Conservation (phyloP, 2,113 vertebrate genomes). For the Lophotis ruficrista region DNA sequence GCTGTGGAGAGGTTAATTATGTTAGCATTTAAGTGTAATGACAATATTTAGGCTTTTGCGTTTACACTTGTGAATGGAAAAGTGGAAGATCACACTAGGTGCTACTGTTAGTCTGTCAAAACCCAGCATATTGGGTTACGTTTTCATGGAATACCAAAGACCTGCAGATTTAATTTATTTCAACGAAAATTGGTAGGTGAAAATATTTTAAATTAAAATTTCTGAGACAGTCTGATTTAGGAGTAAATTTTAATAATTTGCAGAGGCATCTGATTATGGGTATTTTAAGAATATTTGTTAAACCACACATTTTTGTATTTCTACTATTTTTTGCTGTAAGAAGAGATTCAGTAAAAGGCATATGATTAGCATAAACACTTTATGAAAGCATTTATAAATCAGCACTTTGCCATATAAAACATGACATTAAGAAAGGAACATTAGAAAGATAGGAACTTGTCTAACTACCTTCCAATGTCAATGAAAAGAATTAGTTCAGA, state of each 20-base stretch:
- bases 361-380: neutral
- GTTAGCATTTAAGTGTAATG: constrained; percentile 10
- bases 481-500: neutral
- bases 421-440: neutral
- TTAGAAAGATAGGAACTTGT: neutral
- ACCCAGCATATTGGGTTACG: neutral
- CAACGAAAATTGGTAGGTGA: neutral
- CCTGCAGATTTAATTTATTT: neutral
- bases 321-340: neutral
- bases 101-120: constrained; percentile 30
- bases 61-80: constrained; percentile 36
- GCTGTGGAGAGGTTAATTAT: neutral
- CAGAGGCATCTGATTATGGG: neutral
- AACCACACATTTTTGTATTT: neutral
- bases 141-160: neutral
- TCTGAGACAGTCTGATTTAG: neutral
- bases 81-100: constrained; percentile 31
- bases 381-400: neutral
- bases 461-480: rapidly evolving
- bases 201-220: neutral
- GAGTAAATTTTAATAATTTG: neutral
- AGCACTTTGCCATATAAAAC: neutral
- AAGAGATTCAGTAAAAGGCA: neutral
- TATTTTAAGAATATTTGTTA: neutral
- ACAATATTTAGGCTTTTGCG: constrained; percentile 44